phyloP scores from a whole-genome alignment of 2,113 vertebrate genomes.

The Penelope pileata region DNA sequence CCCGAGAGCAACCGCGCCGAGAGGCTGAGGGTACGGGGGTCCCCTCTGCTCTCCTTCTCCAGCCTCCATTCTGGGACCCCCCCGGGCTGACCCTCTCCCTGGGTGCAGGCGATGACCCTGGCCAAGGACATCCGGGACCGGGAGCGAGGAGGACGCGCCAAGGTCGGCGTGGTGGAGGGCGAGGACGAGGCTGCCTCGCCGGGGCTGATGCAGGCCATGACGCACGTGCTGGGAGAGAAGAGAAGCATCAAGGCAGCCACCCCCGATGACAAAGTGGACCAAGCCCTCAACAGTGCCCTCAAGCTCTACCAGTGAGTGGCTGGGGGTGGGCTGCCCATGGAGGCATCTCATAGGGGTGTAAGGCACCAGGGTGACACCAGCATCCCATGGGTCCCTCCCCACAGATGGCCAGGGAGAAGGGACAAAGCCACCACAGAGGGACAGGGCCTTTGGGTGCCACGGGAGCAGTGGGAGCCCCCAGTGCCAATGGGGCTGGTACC shows the following conservation, averaged over 20 bases:
- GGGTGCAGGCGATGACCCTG: slow-evolving; percentile 82
- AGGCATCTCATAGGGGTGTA: accelerated
- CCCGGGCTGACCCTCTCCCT: not conserved
- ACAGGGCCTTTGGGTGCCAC: not conserved
- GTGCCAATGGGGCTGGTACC: not conserved
- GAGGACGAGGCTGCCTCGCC: slow-evolving; percentile 76
- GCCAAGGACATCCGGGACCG: slow-evolving; percentile 90
- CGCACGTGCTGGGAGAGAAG: slow-evolving; percentile 75
- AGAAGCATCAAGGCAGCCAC: slow-evolving; percentile 74
- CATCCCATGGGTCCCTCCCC: not conserved
- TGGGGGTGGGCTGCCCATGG: accelerated
- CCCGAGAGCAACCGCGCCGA: slow-evolving; percentile 84
- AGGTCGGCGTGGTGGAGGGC: slow-evolving; percentile 83
- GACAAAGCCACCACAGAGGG: not conserved
- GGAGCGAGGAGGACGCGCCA: slow-evolving; percentile 84
- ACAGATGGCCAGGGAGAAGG: not conserved
- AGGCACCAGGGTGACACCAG: not conserved
- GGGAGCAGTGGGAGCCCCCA: not conserved
- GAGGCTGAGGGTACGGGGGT: slow-evolving; percentile 78
- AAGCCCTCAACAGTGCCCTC: slow-evolving; percentile 74
- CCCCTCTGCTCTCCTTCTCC: not conserved
- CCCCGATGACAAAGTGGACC: slow-evolving; percentile 80
- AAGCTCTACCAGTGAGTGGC: slow-evolving; percentile 88
- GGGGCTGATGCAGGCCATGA: slow-evolving; percentile 81
- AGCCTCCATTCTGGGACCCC: not conserved